Base-by-base conservation (phyloP, 2,797 vertebrate genomes). In the Eutrigla gurnardus region DNA sequence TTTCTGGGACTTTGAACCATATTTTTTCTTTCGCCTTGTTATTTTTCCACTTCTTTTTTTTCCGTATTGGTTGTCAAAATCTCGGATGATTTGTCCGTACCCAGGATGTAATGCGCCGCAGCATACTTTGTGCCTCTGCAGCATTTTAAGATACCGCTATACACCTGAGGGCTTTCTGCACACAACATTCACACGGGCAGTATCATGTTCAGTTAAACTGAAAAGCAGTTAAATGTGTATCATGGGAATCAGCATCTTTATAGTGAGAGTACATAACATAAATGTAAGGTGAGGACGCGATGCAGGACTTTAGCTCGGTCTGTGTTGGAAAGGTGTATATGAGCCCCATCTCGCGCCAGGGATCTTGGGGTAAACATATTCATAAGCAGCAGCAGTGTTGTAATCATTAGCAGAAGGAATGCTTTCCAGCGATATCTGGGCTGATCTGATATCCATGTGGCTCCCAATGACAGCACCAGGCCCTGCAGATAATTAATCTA, bases 21-120 rank as follows among this genome's bases (percentile, higher is more conserved):
- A 72, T 85, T 87, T 88, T 84, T 86, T 82, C 73, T 74, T 69
- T 49, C 55, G 63, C 77, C 86, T 87, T 88, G 78, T 89, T 90
- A 85, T 88, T 89, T 84, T 82, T 81, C 53, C 80, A 54, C 63
- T 58, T 80, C 43, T 72, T 78, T 83, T 87, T 84, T 78, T 73
- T 66, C 67, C 73, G 83, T 95, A 96, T 95, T 95, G 95, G 93
- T 95, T 96, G 96, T 96, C 96, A 96, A 95, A 96, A 96, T 96
- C 94, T 94, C 92, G 74, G 92, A 90, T 90, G 84, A 90, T 73
- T 91, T 91, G 82, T 94, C 91, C 76, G 45, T 91, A 82, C 86
- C 55, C 0, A 6, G 84, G 83, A 90, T 90, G 86, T 83, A 88
- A 87, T 84, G 85, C 79, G n/a, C 55, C 62, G 50, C 61, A 76